A percentile compares a stretch with the other conserved stretches of the same genome.
These are phyloP conservation scores for Caenorhabditis sp. DNA, from an alignment of 2,888 invertebrate species.

Conservation along the genomic window DNA sequence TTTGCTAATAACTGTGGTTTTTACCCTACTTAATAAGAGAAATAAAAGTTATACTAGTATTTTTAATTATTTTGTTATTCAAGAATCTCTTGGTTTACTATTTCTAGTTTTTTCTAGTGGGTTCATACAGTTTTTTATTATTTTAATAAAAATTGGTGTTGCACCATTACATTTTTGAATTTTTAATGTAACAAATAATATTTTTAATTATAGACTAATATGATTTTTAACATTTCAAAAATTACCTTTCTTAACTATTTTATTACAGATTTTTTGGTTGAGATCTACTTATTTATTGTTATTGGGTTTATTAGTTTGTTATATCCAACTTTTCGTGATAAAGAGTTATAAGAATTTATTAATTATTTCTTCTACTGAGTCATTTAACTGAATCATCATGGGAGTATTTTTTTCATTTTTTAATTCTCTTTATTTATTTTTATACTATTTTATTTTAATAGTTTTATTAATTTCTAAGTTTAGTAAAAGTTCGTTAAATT, in stretches of 20 bases:
- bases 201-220: constrained; percentile 43
- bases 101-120: constrained; percentile 41
- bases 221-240: constrained; percentile 59
- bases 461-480: constrained; percentile 47
- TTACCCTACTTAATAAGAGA: constrained; percentile 47
- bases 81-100: constrained; percentile 48
- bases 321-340: constrained; percentile 49
- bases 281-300: constrained; percentile 38
- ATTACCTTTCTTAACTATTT: constrained; percentile 78
- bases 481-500: constrained; percentile 29
- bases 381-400: constrained; percentile 71
- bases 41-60: constrained; percentile 41
- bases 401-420: constrained; percentile 46
- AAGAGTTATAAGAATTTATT: constrained; percentile 51
- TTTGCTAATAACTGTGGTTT: constrained; percentile 49
- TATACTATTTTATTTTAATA: constrained; percentile 54
- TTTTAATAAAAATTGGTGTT: constrained; percentile 49
- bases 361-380: constrained; percentile 52
- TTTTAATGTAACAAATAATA: constrained; percentile 47
- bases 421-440: constrained; percentile 46
- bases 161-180: constrained; percentile 52
- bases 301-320: constrained; percentile 50
- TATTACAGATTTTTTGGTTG: constrained; percentile 44
- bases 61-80: constrained; percentile 55
- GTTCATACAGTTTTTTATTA: constrained; percentile 49